Conservation (phyloP, 2,113 vertebrate species). For the Girardinichthys multiradiatus region DNA sequence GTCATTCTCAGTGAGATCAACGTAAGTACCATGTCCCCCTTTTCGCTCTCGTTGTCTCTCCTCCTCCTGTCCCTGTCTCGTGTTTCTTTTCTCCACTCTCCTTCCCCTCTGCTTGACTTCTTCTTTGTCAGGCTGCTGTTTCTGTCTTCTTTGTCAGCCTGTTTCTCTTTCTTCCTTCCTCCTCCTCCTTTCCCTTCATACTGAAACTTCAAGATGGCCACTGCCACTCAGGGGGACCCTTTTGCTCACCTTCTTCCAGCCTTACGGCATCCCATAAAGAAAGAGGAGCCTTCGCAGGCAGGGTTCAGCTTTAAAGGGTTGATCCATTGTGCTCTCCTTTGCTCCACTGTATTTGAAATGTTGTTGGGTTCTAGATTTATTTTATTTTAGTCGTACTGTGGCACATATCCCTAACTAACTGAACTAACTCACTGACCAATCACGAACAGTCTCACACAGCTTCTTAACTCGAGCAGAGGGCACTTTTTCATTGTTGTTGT, state of each 20-base stretch:
- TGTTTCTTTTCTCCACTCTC: slow-evolving; percentile 58
- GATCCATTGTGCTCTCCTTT: slow-evolving; percentile 31
- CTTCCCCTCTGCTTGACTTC: slow-evolving; percentile 29
- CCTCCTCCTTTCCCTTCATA: slow-evolving; percentile 38
- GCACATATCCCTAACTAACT: slow-evolving; percentile 69
- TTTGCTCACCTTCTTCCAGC: slow-evolving; percentile 1
- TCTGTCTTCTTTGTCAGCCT: slow-evolving; percentile 26
- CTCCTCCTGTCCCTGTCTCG: slow-evolving; percentile 72
- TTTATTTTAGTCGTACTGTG: slow-evolving; percentile 50
- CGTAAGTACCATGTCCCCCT: slow-evolving; percentile 95
- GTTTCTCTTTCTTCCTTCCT: slow-evolving; percentile 18
- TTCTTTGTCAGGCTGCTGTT: slow-evolving; percentile 42
- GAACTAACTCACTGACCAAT: slow-evolving; percentile 75
- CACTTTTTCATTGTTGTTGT: slow-evolving; percentile 41
- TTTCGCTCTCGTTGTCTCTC: slow-evolving; percentile 75
- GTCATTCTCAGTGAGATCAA: slow-evolving; percentile 99
- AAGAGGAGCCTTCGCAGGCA: slow-evolving; percentile 45
- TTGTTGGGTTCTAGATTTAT: slow-evolving; percentile 38
- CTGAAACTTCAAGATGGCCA: slow-evolving; percentile 70
- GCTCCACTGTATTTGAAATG: slow-evolving; percentile 40
- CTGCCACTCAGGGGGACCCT: slow-evolving; percentile 47
- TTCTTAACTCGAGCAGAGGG: slow-evolving; percentile 56
- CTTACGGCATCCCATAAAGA: slow-evolving; percentile 33
- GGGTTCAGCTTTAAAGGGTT: slow-evolving; percentile 53
- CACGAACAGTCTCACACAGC: slow-evolving; percentile 48